Conservation (phyloP, 2,797 vertebrate species). For the Acrossocheilus fasciatus region DNA sequence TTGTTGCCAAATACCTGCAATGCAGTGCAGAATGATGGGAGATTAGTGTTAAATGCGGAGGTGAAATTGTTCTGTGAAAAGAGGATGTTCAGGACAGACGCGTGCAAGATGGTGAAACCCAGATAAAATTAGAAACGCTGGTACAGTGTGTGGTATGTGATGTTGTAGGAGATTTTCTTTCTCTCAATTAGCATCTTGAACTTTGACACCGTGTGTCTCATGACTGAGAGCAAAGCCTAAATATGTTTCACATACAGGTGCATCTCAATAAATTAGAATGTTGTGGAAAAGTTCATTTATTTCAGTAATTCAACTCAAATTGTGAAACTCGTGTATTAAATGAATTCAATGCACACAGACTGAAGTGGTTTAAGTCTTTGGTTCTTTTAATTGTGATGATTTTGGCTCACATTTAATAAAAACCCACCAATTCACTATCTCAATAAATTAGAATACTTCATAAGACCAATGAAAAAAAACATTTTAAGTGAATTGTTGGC, state of each 20-base stretch:
- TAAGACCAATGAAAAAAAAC: too few species aligned
- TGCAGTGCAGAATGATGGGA: conserved; percentile 71
- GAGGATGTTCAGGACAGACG: conserved; percentile 68
- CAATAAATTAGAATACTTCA: too few species aligned
- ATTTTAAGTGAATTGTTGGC: too few species aligned
- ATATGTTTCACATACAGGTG: not conserved
- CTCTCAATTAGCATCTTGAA: not conserved
- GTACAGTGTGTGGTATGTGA: not conserved
- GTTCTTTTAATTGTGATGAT: too few species aligned
- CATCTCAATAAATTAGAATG: too few species aligned
- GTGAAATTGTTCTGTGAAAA: conserved; percentile 72
- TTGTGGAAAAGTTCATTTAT: too few species aligned
- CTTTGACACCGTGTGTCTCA: not conserved
- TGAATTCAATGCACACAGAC: too few species aligned
- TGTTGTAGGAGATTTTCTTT: not conserved
- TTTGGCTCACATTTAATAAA: too few species aligned
- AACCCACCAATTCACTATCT: too few species aligned
- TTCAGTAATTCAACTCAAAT: too few species aligned
- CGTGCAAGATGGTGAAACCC: conserved; percentile 15
- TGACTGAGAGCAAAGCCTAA: not conserved
- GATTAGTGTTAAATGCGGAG: conserved; percentile 57
- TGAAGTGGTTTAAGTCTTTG: too few species aligned
- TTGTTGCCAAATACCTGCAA: conserved; percentile 63
- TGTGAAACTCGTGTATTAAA: too few species aligned
- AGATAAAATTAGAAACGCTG: conserved; percentile 12